A percentile compares a stretch with the other conserved stretches of the same genome.
Conservation (phyloP, 2,113 vertebrate genomes). For the Tragelaphus scriptus region DNA sequence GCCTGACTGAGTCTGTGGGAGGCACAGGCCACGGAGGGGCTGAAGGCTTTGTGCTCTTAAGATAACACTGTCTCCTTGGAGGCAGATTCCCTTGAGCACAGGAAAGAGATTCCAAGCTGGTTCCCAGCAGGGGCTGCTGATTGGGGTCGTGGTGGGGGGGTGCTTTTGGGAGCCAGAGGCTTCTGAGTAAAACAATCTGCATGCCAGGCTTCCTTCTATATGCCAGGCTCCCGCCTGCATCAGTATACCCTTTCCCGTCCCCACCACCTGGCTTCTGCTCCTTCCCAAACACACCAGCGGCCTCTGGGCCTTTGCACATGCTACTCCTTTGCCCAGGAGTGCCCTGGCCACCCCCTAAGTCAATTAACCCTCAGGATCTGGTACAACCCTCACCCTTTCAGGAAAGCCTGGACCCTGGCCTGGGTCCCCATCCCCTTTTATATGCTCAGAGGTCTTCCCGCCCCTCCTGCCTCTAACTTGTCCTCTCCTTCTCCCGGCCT, state of each 20-base stretch:
- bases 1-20: not conserved
- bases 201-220: not conserved
- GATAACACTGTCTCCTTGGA: not conserved
- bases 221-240: not conserved
- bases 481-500: not conserved
- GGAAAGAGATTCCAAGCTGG: not conserved
- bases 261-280: not conserved
- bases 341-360: not conserved
- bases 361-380: not conserved
- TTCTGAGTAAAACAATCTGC: not conserved
- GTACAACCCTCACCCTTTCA: not conserved
- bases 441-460: not conserved
- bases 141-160: not conserved
- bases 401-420: not conserved
- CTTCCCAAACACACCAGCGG: not conserved
- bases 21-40: not conserved
- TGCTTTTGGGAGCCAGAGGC: not conserved
- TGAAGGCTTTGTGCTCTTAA: not conserved
- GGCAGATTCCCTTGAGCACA: not conserved
- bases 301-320: not conserved
- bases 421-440: not conserved
- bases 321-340: not conserved
- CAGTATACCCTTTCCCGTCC: too few relatives aligned
- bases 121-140: not conserved
- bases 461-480: fast-evolving